phyloP scores from a whole-genome alignment of 2,888 invertebrate species.

The Parnassius glacialis region DNA sequence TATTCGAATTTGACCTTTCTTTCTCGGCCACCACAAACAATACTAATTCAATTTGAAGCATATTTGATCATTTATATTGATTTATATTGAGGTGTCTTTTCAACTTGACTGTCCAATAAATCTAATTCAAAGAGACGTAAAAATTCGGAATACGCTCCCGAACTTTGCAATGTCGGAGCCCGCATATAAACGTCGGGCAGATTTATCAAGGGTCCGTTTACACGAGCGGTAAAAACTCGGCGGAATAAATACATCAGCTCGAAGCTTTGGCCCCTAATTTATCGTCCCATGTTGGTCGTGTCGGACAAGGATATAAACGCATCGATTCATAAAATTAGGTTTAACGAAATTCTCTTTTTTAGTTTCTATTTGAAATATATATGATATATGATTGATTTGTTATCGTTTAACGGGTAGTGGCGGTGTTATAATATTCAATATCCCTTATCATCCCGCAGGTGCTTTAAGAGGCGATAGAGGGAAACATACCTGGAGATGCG shows the following conservation, averaged over 20 bases:
- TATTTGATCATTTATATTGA: slow-evolving; percentile 1
- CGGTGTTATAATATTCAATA: no score
- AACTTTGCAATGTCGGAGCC: slow-evolving; percentile 12
- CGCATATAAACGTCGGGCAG: slow-evolving; percentile 26
- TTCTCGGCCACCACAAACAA: no score
- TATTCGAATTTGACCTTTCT: no score
- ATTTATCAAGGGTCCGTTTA: slow-evolving; percentile 35
- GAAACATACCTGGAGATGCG: no score
- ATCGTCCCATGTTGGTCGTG: slow-evolving; percentile 31
- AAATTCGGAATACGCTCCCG: slow-evolving; percentile 12
- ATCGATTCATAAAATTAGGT: slow-evolving; percentile 17
- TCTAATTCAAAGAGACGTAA: slow-evolving; percentile 17
- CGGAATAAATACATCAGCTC: slow-evolving; percentile 38
- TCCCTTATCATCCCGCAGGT: no score
- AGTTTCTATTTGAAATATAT: neutral
- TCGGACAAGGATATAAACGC: slow-evolving; percentile 23
- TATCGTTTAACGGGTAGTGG: no score
- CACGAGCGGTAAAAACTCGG: slow-evolving; percentile 34
- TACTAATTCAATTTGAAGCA: neutral
- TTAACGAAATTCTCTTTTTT: neutral
- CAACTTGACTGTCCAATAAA: slow-evolving; percentile 1
- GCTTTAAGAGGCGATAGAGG: no score
- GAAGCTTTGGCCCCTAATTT: slow-evolving; percentile 33
- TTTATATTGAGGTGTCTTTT: neutral
- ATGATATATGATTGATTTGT: neutral